Evolutionary conservation across 2,113 vertebrate species (phyloP), one percentile per base, ranked within the genome.

Genomic region (Coptodon rendalli): DNA sequence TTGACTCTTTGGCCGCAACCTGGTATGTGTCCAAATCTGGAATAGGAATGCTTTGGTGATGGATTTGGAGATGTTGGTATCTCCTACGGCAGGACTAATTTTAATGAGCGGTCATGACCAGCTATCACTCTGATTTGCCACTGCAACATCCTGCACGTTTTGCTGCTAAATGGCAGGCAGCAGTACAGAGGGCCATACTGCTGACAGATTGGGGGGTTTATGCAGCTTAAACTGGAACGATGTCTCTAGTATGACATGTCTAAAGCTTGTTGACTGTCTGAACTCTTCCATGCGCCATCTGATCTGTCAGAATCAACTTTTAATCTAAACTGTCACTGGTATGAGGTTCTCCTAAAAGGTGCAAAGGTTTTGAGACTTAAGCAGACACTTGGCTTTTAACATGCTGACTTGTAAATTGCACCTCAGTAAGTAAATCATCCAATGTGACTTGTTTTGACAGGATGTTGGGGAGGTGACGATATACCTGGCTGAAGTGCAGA

Each of bases 401-500:
- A 0, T 48, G 22, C 40, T 76, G 13, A 40, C 40, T 76, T 45
- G 0, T n/a, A 78, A 78, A 50, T 0, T 12, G 16, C 6, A n/a
- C 0, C 3, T 50, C 45, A 4, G 43, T 19, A 16, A 29, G 68
- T 76, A 48, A 76, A 29, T 43, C 22, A 45, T 78, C 9, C 4
- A 56, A 19, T 31, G 8, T 19, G 48, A 84, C 40, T 78, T 7
- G 11, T 78, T 36, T 48, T 63, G 2, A 63, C 85, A 96, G 96
- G 71, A 36, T 1, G 66, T 95, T 73, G 95, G 93, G 4, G 82
- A 88, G 2, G 93, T 89, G 0, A 87, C 48, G 0, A 34, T 95
- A 48, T 95, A 93, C 87, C 31, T 96, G 86, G 94, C 92, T 88
- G 95, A 96, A 85, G 93, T 97, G 29, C 92, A 94, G 40, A 86